Percentiles rank a stretch among this genome's conserved stretches.
Conservation (phyloP, 2,888 invertebrate species). For the Brassicogethes aeneus region DNA sequence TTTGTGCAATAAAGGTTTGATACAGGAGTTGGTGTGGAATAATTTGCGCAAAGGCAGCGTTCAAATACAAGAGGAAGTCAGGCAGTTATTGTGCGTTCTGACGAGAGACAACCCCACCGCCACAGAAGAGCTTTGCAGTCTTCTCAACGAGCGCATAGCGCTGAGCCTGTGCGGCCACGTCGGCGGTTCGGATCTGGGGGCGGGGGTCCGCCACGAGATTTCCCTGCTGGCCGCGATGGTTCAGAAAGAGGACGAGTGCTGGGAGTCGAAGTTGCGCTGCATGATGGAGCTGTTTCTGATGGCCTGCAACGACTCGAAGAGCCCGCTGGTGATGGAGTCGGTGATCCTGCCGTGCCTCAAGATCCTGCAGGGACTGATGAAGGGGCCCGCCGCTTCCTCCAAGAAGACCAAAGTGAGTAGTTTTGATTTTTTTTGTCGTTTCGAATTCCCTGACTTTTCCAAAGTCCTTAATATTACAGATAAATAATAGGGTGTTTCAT, state of each 20-base stretch:
- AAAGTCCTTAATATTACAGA: too few species aligned
- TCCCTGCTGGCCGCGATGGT: conserved; percentile 78
- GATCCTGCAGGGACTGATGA: conserved; percentile 77
- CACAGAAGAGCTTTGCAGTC: conserved; percentile 72
- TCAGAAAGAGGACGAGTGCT: conserved; percentile 88
- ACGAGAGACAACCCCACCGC: conserved; percentile 79
- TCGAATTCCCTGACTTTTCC: too few species aligned
- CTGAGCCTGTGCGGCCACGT: conserved; percentile 64
- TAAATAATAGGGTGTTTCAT: too few species aligned
- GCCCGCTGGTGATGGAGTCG: conserved; percentile 82
- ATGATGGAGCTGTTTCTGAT: conserved; percentile 81
- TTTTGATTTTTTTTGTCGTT: not conserved
- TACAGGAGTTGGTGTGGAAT: conserved; percentile 81
- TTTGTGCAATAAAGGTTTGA: conserved; percentile 75
- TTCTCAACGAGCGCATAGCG: conserved; percentile 79
- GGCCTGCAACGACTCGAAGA: conserved; percentile 66
- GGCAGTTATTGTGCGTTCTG: conserved; percentile 78
- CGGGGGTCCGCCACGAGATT: conserved; percentile 82
- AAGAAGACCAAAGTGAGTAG: conserved; percentile 18
- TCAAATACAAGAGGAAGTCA: conserved; percentile 77
- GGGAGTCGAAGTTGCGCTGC: conserved; percentile 86
- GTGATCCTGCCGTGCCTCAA: conserved; percentile 89
- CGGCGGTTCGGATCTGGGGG: conserved; percentile 62
- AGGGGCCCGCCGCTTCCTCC: conserved; percentile 46
- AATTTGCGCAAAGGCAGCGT: conserved; percentile 77